phyloP scores from a whole-genome alignment of 2,113 vertebrate genomes.

The Pitta sordida region DNA sequence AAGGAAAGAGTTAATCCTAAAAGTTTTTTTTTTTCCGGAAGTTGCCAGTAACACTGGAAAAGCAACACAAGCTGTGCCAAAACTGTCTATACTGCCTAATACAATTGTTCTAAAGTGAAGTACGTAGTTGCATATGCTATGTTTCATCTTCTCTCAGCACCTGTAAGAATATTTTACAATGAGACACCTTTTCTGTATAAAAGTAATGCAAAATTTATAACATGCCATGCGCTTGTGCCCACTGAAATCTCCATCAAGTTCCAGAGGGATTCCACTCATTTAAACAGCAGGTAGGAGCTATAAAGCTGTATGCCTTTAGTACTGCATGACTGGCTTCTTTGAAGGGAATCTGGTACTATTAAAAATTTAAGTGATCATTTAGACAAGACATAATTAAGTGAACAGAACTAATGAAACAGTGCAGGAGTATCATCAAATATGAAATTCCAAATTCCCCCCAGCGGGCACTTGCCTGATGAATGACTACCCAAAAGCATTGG shows the following conservation, averaged over 20 bases:
- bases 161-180: background rate
- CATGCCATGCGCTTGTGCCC: background rate
- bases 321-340: conserved; percentile 23
- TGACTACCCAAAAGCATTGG: background rate
- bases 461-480: background rate
- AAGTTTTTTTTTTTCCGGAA: background rate
- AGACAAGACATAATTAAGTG: conserved; percentile 59
- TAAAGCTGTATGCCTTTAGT: background rate
- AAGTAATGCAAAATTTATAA: background rate
- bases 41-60: background rate
- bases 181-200: background rate
- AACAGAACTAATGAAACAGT: conserved; percentile 51
- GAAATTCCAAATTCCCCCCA: background rate
- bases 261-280: background rate
- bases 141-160: background rate
- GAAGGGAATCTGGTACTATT: conserved; percentile 10
- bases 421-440: conserved; percentile 16
- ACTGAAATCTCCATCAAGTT: background rate
- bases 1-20: background rate
- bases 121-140: background rate
- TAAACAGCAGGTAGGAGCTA: background rate
- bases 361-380: conserved; percentile 56
- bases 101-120: background rate
- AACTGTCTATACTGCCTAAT: background rate
- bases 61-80: background rate